Evolutionary conservation across 2,888 invertebrate species (phyloP).

Genomic region (Agrotis segetum): DNA sequence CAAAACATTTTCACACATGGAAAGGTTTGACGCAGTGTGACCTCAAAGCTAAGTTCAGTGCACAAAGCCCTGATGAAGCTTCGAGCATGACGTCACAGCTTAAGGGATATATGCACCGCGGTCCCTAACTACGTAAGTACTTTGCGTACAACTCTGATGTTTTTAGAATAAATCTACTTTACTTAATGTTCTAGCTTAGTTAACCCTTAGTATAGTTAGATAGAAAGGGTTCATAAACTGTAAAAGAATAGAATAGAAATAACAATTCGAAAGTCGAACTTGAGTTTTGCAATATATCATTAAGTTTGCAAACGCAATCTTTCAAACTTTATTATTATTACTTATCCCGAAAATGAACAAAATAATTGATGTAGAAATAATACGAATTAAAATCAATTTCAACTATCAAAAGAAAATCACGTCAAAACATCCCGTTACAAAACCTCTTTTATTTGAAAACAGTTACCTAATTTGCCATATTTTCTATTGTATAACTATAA

Average conservation of each 20-base stretch:
- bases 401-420: conserved; percentile 31
- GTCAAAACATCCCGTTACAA: conserved; percentile 44
- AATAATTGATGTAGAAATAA: conserved; percentile 36
- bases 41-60: conserved; percentile 29
- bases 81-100: conserved; percentile 33
- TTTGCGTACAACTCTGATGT: not conserved
- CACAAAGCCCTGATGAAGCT: conserved; percentile 33
- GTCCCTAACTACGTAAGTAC: not conserved
- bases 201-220: no score
- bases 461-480: conserved; percentile 57
- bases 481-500: conserved; percentile 56
- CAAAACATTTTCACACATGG: not conserved
- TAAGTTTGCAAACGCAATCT: not conserved
- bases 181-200: no score
- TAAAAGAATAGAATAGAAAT: not conserved
- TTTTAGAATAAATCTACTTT: not conserved
- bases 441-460: conserved; percentile 42
- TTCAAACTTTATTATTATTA: not conserved
- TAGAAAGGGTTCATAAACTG: not conserved
- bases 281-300: not conserved
- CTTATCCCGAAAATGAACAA: not conserved
- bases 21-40: conserved; percentile 8
- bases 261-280: not conserved
- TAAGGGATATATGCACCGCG: not conserved
- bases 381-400: conserved; percentile 33